Percentiles rank a stretch among this genome's conserved stretches.
Evolutionary conservation across 2,797 vertebrate genomes (phyloP).

Genomic region (Aselliscus stoliczkanus): DNA sequence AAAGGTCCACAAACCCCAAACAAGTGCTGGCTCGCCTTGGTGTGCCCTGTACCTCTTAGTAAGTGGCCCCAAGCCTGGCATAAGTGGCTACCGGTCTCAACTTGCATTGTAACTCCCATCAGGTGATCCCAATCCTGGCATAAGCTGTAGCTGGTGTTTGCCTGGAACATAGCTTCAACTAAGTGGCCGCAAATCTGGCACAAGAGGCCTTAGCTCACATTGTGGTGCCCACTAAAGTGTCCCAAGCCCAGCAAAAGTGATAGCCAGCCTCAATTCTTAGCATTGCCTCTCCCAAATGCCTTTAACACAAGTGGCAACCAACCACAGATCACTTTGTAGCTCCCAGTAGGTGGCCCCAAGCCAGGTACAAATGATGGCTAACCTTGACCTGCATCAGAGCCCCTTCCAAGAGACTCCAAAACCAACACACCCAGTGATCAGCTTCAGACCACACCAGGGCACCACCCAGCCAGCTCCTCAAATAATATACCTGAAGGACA

Average conservation of each 20-base stretch:
- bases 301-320: background rate
- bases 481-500: background rate
- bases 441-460: background rate
- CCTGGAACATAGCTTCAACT: background rate
- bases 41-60: background rate
- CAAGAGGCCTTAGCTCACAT: background rate
- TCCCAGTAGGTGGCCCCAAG: background rate
- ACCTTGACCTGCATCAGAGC: background rate
- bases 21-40: background rate
- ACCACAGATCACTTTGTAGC: background rate
- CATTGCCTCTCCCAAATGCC: background rate
- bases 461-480: background rate
- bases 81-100: background rate
- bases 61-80: background rate
- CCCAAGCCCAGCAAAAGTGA: background rate
- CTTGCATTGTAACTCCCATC: background rate
- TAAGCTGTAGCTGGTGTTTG: background rate
- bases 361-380: background rate
- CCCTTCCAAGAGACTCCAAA: background rate
- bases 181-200: background rate
- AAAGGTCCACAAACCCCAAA: background rate
- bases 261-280: background rate
- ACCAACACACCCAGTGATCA: background rate
- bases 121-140: background rate
- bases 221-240: background rate